Base-by-base conservation (phyloP, 2,888 invertebrate species). In the Drosophila villosipedis region DNA sequence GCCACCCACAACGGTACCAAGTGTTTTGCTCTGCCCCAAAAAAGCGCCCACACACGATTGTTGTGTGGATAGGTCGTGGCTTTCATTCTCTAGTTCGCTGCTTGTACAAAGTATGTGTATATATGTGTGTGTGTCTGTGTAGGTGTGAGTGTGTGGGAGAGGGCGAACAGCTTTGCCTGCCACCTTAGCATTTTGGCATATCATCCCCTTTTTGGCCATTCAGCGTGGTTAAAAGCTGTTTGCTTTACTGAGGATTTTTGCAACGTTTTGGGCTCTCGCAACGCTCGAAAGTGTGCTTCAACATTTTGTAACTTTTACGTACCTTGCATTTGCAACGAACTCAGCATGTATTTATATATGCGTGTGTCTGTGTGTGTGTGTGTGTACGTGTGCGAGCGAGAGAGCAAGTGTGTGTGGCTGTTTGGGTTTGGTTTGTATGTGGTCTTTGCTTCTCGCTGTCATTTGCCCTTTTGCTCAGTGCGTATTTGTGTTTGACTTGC, bases 1-100 rank as follows among this genome's bases (percentile, higher is more conserved):
- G 47, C 65, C 58, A 49, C 52, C 47, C 59, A 49, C 70, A 59
- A 65, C 39, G 28, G 57, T 54, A 68, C 65, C 72, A 79, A 76
- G 84, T 84, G 75, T 68, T 83, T 83, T 69, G 61, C 50, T 60
- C 57, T 64, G 73, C 73, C 59, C 61, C 76, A 72, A 68, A 61
- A 59, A 49, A 72, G 73, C 76, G 63, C 83, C 71, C 87, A 84
- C 78, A 89, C 88, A 76, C 85, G 78, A 81, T 87, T 90, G 85
- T 83, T 89, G 87, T 90, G 85, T 85, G 87, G 88, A 85, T 90
- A 91, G 89, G 91, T 91, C 91, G 91, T 84, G 88, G 81, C 87
- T 89, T 83, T 77, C 78, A 73, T 82, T 77, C 75, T 80, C 73
- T 68, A 72, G 76, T 57, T 53, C 61, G 79, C 52, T 76, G 66